Conservation (phyloP, 1,140 invertebrate species). For the Eufriesea mexicana region DNA sequence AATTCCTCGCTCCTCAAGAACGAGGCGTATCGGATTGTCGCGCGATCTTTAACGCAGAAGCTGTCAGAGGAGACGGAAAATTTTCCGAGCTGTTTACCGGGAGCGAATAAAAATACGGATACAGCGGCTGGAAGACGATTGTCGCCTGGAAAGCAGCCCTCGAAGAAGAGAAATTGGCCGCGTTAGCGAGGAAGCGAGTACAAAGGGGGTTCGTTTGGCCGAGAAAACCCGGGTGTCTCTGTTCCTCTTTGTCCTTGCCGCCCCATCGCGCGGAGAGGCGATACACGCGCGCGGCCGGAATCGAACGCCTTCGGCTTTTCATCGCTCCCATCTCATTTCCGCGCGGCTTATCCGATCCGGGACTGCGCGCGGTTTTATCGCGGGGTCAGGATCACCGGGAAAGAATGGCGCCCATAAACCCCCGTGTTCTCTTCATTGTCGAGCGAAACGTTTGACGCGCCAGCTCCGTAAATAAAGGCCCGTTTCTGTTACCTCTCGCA, state of each 20-base stretch:
- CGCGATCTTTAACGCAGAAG: not conserved
- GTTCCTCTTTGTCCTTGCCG: not conserved
- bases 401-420: slow-evolving; percentile 52
- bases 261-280: not conserved
- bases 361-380: slow-evolving; percentile 30
- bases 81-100: not conserved
- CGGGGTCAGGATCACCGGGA: slow-evolving; percentile 14
- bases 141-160: not conserved
- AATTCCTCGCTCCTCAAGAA: too few species aligned
- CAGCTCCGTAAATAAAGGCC: slow-evolving; percentile 47
- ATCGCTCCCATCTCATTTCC: slow-evolving; percentile 57
- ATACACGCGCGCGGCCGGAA: slow-evolving; percentile 18
- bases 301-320: slow-evolving; percentile 47
- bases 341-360: slow-evolving; percentile 43
- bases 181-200: slow-evolving; percentile 14
- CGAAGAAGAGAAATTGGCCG: slow-evolving; percentile 25
- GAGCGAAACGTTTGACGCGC: slow-evolving; percentile 33
- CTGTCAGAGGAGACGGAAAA: not conserved
- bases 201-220: not conserved
- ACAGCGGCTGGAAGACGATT: not conserved
- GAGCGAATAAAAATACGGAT: not conserved
- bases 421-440: slow-evolving; percentile 57
- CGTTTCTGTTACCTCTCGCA: not conserved
- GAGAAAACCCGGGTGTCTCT: not conserved
- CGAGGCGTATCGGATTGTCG: too few species aligned